Percentiles rank a stretch among this genome's conserved stretches.
These are phyloP conservation scores for Drosophila macrothrix DNA, from an alignment of 2,888 invertebrate genomes.

Conservation along the genomic window DNA sequence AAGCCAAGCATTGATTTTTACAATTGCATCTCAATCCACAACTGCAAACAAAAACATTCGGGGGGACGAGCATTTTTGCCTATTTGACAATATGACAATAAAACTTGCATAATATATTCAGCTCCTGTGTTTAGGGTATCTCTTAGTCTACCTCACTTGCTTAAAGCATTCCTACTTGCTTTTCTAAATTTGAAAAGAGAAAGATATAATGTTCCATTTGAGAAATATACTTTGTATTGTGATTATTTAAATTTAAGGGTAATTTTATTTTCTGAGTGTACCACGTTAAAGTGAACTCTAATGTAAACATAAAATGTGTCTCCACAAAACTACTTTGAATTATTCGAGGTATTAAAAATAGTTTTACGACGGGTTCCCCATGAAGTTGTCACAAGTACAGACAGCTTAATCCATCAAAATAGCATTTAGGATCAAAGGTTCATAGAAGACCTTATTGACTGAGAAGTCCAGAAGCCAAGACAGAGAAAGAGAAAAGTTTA, in stretches of 20 bases:
- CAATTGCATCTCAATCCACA: too few species aligned
- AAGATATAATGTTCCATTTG: background rate
- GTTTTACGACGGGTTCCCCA: too few species aligned
- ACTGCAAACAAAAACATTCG: too few species aligned
- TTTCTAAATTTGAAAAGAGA: background rate
- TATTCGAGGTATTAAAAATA: background rate
- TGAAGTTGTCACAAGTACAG: conserved; percentile 6
- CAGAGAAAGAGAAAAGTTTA: background rate
- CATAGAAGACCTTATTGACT: background rate
- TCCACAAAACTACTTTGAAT: background rate
- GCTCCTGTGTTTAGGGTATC: background rate
- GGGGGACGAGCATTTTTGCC: too few species aligned
- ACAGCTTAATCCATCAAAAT: background rate
- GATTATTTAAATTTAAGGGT: background rate
- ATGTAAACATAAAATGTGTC: background rate
- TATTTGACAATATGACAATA: too few species aligned
- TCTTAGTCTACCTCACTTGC: background rate
- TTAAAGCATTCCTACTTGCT: background rate
- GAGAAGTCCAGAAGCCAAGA: background rate
- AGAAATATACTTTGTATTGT: background rate
- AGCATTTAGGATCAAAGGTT: background rate
- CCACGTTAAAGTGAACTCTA: background rate
- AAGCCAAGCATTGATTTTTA: too few species aligned
- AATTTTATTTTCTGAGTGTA: background rate
- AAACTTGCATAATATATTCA: background rate